Base-by-base conservation (phyloP, 2,113 vertebrate genomes). In the Cyrtonyx montezumae region DNA sequence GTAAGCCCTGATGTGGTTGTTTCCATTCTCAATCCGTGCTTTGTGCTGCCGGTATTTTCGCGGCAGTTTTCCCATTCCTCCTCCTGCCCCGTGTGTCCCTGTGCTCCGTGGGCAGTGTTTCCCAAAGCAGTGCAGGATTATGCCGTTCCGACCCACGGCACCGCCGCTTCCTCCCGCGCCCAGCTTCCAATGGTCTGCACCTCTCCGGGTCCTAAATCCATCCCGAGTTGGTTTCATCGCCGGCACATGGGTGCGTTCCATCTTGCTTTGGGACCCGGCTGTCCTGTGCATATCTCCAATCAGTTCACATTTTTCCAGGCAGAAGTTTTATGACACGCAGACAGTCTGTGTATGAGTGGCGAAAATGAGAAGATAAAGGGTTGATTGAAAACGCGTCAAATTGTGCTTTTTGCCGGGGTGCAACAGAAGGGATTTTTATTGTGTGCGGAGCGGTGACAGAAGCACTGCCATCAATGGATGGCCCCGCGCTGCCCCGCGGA, bases 161-260 rank as follows among this genome's bases (percentile, higher is more conserved):
- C 87, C 93, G 79, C 95, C 90, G 42, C 90, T 94, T 95, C 95
- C 92, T 94, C 75, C 75, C 71, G 74, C 87, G 91, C 86, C 92
- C 95, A 87, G 78, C 88, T 92, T 88, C 77, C 91, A 93, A 90
- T 94, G 93, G 94, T 85, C 91, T 93, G 91, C 59, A 32, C 91
- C 79, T 87, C 48, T 74, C 94, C 87, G 92, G 92, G 92, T 95
- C 92, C 95, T 92, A 86, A 93, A 92, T 95, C 94, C 93, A 84
- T 90, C 79, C 89, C 83, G 88, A 92, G 94, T 91, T 93, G 87
- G 85, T 94, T 95, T 95, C 84, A 83, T 91, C 87, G 91, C 90
- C 87, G 90, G 94, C 93, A 95, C 94, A 95, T 95, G 94, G 91
- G 93, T 96, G 74, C 46, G n/a, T 62, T 90, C 69, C 87, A 71